A percentile compares a stretch with the other conserved stretches of the same genome.
Conservation (phyloP, 2,113 vertebrate species). For the Oxyura jamaicensis region DNA sequence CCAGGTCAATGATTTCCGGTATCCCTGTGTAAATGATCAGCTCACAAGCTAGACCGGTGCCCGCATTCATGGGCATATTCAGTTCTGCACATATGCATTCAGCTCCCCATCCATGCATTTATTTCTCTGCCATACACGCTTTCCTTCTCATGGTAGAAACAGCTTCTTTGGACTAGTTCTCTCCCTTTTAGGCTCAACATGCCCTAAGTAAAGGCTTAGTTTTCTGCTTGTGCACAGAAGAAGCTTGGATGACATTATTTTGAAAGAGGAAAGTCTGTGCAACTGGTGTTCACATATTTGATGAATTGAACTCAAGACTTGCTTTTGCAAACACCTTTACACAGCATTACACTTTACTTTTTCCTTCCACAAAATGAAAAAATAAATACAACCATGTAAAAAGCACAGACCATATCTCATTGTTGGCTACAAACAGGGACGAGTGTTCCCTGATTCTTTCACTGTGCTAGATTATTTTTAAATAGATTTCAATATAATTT, state of each 20-base stretch:
- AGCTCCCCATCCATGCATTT: not conserved
- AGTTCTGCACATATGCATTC: not conserved
- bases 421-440: not conserved
- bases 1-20: not conserved
- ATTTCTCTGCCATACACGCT: not conserved
- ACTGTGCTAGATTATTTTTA: conserved; percentile 20
- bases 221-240: not conserved
- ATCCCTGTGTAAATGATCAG: not conserved
- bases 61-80: not conserved
- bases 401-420: not conserved
- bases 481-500: conserved; percentile 45
- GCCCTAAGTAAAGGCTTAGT: not conserved
- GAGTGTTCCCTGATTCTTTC: conserved; percentile 15
- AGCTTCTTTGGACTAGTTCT: not conserved
- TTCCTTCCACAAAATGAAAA: not conserved
- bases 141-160: not conserved
- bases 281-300: not conserved
- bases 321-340: not conserved
- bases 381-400: not conserved
- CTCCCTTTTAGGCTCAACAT: not conserved
- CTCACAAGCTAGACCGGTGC: not conserved
- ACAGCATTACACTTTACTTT: not conserved
- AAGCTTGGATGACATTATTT: not conserved
- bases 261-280: not conserved
- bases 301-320: not conserved